Conservation (phyloP, 1,140 invertebrate species). For the Brachionus calyciflorus region DNA sequence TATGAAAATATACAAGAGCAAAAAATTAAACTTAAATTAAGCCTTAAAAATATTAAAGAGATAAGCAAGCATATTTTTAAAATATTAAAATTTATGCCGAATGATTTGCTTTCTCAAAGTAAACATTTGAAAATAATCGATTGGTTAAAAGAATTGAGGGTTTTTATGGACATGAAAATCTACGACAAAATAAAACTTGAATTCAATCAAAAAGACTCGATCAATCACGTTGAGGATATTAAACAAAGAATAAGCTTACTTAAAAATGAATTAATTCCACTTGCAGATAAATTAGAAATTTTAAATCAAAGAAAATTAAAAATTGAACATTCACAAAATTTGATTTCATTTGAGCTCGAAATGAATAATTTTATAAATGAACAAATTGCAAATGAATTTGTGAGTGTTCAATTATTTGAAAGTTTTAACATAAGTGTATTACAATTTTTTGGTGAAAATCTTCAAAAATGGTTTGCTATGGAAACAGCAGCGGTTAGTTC, state of each 20-base stretch:
- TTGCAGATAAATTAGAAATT: too few relatives aligned
- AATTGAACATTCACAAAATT: neutral
- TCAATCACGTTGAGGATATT: too few relatives aligned
- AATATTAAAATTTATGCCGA: neutral
- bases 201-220: neutral
- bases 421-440: conserved; percentile 1
- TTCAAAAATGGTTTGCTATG: conserved; percentile 36
- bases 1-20: neutral
- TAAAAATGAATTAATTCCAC: too few relatives aligned
- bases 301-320: neutral
- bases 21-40: neutral
- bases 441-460: conserved; percentile 33
- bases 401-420: neutral
- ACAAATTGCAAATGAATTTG: neutral
- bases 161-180: neutral
- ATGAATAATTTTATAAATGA: neutral
- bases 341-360: neutral
- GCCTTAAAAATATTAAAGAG: neutral
- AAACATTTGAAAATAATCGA: neutral
- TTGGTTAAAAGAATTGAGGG: neutral
- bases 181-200: neutral
- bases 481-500: conserved; percentile 8
- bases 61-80: neutral
- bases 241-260: too few relatives aligned
- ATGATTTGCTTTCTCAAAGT: neutral